Percentiles rank a stretch among this genome's conserved stretches.
These are phyloP conservation scores for Rhombomys opimus DNA, from an alignment of 2,113 vertebrate genomes.

Conservation along the genomic window DNA sequence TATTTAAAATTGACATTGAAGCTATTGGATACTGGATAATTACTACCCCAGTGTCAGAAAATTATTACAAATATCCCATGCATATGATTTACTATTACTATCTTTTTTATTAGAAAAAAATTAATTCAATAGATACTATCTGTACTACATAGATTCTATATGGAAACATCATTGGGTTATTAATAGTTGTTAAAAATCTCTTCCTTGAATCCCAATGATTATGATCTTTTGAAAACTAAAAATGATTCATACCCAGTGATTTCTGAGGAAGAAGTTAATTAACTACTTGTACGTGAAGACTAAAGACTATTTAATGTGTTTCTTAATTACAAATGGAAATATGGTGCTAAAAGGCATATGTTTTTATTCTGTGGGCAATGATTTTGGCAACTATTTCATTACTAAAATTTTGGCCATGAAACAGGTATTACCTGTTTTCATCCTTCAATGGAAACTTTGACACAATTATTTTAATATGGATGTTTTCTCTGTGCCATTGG, in stretches of 20 bases:
- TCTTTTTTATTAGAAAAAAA: background rate
- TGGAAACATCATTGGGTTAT: background rate
- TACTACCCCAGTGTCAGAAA: background rate
- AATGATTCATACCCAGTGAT: background rate
- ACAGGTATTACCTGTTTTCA: constrained; percentile 20
- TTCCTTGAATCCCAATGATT: background rate
- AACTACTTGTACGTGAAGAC: background rate
- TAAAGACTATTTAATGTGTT: constrained; percentile 50
- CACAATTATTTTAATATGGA: constrained; percentile 45
- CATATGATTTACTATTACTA: background rate
- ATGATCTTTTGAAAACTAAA: constrained; percentile 21
- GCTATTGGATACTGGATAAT: background rate
- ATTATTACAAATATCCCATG: background rate
- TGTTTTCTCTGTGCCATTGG: constrained; percentile 44
- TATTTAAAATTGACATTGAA: background rate
- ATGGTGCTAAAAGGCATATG: background rate
- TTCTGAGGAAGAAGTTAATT: constrained; percentile 25
- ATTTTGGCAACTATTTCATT: constrained; percentile 44
- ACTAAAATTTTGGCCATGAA: constrained; percentile 18
- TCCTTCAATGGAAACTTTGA: constrained; percentile 17
- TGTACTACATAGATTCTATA: background rate
- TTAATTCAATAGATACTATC: background rate
- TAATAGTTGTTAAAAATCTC: background rate
- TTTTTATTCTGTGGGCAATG: background rate
- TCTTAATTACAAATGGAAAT: constrained; percentile 38